phyloP scores from a whole-genome alignment of 2,797 vertebrate genomes.

The Sebastolobus altivelis region DNA sequence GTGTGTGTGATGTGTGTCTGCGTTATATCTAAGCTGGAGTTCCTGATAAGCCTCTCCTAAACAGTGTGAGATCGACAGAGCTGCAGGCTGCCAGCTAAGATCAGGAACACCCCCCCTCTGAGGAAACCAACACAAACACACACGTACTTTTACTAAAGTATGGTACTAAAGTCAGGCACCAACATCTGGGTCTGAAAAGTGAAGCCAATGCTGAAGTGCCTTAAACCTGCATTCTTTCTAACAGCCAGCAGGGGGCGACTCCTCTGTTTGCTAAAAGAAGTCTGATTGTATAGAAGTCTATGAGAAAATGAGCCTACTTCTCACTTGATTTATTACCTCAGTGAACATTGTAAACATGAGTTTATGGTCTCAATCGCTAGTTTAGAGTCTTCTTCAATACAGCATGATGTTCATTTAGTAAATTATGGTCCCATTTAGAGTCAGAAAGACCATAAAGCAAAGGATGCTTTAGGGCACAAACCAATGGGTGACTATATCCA shows the following conservation, averaged over 20 bases:
- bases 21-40: conserved; percentile 62
- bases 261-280: no score
- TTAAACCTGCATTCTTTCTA: no score
- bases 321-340: no score
- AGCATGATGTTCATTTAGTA: no score
- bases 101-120: conserved; percentile 61
- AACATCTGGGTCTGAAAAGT: not conserved
- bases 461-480: not conserved
- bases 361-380: no score
- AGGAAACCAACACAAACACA: conserved; percentile 16
- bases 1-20: conserved; percentile 15
- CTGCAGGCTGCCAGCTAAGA: conserved; percentile 56
- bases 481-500: not conserved
- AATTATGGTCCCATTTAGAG: no score
- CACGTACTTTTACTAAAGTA: not conserved
- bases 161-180: not conserved
- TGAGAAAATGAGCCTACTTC: no score
- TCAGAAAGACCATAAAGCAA: no score
- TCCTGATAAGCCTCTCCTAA: conserved; percentile 69
- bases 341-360: no score
- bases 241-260: no score
- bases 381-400: no score
- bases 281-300: no score
- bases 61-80: conserved; percentile 69
- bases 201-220: not conserved